These are phyloP conservation scores for Euplexia lucipara DNA, from an alignment of 2,888 invertebrate genomes.

Conservation along the genomic window DNA sequence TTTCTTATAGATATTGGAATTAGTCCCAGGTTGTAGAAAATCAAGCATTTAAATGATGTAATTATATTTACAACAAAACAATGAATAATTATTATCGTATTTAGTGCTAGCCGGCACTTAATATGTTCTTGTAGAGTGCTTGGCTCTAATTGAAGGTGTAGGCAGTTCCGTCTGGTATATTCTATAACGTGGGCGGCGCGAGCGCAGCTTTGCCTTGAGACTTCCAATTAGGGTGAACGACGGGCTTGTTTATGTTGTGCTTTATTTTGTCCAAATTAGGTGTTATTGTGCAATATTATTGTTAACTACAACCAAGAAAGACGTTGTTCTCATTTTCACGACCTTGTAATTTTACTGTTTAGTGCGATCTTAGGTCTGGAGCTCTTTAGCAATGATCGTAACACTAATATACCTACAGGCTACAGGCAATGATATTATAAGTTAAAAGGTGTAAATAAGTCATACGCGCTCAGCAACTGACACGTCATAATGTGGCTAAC, in stretches of 20 bases:
- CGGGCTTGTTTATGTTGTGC: slow-evolving; percentile 78
- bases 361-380: slow-evolving; percentile 23
- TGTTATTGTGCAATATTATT: slow-evolving; percentile 73
- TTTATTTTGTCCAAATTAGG: slow-evolving; percentile 81
- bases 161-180: slow-evolving; percentile 81
- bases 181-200: slow-evolving; percentile 74
- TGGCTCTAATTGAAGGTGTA: slow-evolving; percentile 81
- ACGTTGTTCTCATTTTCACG: slow-evolving; percentile 28
- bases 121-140: slow-evolving; percentile 50
- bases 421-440: no score
- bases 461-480: no score
- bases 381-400: slow-evolving; percentile 13
- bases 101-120: slow-evolving; percentile 51
- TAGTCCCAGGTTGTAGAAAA: not conserved
- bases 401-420: no score
- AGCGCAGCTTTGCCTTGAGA: slow-evolving; percentile 77
- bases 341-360: slow-evolving; percentile 46
- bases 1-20: no score
- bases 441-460: no score
- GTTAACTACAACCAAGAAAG: slow-evolving; percentile 37
- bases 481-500: no score
- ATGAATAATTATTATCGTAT: slow-evolving; percentile 12
- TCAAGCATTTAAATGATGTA: not conserved
- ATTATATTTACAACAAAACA: not conserved
- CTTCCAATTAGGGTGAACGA: slow-evolving; percentile 83